Percentiles rank a stretch among this genome's conserved stretches.
Evolutionary conservation across 1,140 invertebrate species (phyloP).

Genomic region (Drosophila sp.): DNA sequence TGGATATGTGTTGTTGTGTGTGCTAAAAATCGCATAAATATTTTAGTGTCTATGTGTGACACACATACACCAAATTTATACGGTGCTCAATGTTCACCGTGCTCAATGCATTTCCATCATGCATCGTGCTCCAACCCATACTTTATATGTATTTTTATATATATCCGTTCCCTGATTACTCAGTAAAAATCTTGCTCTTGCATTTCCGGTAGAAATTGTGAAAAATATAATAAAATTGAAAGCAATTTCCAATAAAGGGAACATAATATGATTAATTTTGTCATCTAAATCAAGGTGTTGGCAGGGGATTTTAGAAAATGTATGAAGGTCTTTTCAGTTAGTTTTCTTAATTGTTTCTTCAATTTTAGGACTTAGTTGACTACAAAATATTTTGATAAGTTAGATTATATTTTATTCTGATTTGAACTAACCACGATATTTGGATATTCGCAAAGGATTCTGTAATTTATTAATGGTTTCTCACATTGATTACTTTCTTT

Average conservation of each 20-base stretch:
- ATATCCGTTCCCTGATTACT: conserved; percentile 26
- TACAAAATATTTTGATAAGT: too few relatives aligned
- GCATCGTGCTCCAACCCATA: conserved; percentile 54
- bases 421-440: too few relatives aligned
- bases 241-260: background rate
- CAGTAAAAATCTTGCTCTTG: background rate
- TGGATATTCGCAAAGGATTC: background rate
- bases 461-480: background rate
- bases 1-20: conserved; percentile 29
- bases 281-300: too few relatives aligned
- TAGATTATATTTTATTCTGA: too few relatives aligned
- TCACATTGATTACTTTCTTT: conserved; percentile 24
- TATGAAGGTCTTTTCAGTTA: too few relatives aligned
- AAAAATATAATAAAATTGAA: background rate
- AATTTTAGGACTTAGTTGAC: too few relatives aligned
- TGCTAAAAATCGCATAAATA: conserved; percentile 66
- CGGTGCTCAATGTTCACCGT: too few relatives aligned
- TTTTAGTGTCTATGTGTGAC: conserved; percentile 68
- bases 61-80: conserved; percentile 12
- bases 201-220: conserved; percentile 41
- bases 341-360: too few relatives aligned
- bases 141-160: conserved; percentile 45
- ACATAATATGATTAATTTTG: background rate
- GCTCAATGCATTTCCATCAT: conserved; percentile 73
- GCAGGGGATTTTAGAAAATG: too few relatives aligned